Conservation (phyloP, 2,888 invertebrate species). For the Polydrusus pterygomalis region DNA sequence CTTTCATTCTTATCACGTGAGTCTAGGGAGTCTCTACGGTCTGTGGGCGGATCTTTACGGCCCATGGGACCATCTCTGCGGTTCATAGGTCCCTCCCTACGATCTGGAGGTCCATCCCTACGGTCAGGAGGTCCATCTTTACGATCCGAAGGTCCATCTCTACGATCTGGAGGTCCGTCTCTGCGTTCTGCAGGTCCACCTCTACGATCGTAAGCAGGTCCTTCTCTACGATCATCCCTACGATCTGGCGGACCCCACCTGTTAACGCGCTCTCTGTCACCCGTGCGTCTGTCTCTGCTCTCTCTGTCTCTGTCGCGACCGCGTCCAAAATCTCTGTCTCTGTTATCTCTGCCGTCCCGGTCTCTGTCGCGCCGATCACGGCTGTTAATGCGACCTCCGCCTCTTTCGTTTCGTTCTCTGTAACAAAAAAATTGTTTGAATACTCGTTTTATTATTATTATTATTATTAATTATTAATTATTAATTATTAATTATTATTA, state of each 20-base stretch:
- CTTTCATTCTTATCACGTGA: conserved; percentile 61
- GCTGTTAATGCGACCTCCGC: conserved; percentile 51
- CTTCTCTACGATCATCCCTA: conserved; percentile 56
- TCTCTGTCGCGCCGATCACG: conserved; percentile 53
- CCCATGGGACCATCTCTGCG: conserved; percentile 17
- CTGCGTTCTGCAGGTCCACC: conserved; percentile 57
- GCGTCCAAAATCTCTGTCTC: conserved; percentile 62
- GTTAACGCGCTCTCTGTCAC: conserved; percentile 37
- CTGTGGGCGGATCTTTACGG: conserved; percentile 54
- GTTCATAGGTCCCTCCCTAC: conserved; percentile 57
- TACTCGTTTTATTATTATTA: too few species aligned
- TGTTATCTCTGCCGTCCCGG: conserved; percentile 65
- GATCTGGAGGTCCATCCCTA: conserved; percentile 56
- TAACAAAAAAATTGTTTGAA: neutral
- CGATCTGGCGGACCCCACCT: conserved; percentile 57
- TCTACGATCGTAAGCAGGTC: conserved; percentile 61
- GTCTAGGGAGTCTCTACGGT: conserved; percentile 8
- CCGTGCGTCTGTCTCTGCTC: conserved; percentile 52
- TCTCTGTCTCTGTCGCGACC: conserved; percentile 62
- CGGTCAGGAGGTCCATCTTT: neutral
- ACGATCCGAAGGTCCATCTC: conserved; percentile 55
- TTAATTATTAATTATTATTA: too few species aligned
- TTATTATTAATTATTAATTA: too few species aligned
- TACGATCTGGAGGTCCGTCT: conserved; percentile 19
- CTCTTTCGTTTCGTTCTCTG: conserved; percentile 65